Evolutionary conservation across 2,797 vertebrate genomes (phyloP).

Genomic region (Neomorphus geoffroyi): DNA sequence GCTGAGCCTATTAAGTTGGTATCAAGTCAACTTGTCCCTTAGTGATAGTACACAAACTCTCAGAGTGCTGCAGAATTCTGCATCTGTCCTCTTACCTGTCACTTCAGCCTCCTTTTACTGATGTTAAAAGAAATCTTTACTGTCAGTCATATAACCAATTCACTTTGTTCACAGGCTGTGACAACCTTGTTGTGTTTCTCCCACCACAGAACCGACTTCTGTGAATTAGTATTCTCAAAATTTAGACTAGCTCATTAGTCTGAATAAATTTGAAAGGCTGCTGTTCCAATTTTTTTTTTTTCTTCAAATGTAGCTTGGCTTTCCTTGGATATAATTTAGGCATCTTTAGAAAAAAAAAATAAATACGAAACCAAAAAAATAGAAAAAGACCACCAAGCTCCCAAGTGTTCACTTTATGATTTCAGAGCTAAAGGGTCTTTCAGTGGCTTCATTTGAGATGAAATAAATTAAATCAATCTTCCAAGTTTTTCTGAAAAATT

Average conservation of each 20-base stretch:
- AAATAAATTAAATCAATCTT: conserved; percentile 33
- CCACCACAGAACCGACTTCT: conserved; percentile 72
- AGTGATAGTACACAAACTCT: conserved; percentile 84
- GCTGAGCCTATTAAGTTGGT: conserved; percentile 77
- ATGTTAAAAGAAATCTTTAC: conserved; percentile 99
- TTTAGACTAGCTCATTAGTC: conserved; percentile 96
- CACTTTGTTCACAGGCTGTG: conserved; percentile 97
- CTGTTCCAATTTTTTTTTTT: conserved; percentile 66
- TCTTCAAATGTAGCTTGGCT: conserved; percentile 64
- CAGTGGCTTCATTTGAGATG: not conserved
- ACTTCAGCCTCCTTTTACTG: conserved; percentile 88
- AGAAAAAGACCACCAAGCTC: not conserved
- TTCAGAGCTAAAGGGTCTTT: conserved; percentile 56
- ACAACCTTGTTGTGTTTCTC: conserved; percentile 86
- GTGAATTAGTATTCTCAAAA: conserved; percentile 87
- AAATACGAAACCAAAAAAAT: not conserved
- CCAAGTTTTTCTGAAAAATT: not conserved
- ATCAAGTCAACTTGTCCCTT: conserved; percentile 74
- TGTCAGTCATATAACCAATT: conserved; percentile 97
- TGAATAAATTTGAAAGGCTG: conserved; percentile 94
- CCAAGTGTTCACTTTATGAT: conserved; percentile 42
- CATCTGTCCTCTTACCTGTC: conserved; percentile 91
- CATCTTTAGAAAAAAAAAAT: conserved; percentile 57
- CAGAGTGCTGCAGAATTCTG: conserved; percentile 82
- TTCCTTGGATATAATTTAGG: conserved; percentile 74